These are phyloP conservation scores for Ariolimax columbianus DNA, from an alignment of 2,888 invertebrate species.

Conservation along the genomic window DNA sequence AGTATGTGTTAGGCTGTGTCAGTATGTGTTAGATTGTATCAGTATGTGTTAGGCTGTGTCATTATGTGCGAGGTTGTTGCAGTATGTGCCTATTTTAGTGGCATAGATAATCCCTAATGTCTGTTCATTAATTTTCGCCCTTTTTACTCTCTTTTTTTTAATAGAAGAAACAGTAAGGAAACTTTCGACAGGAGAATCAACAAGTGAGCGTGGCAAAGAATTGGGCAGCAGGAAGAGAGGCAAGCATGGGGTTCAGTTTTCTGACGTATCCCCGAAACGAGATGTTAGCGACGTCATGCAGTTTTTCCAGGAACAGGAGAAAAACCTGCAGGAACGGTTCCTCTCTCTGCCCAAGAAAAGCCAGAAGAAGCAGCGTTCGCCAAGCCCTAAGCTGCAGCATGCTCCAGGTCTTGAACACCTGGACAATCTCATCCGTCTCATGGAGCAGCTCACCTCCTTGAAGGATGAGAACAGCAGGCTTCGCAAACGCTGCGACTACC, in stretches of 20 bases:
- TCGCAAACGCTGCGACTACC: conserved; percentile 85
- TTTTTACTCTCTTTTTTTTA: not conserved
- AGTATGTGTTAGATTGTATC: too few relatives aligned
- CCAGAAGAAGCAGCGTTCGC: conserved; percentile 50
- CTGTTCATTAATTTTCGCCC: too few relatives aligned
- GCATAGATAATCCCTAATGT: too few relatives aligned
- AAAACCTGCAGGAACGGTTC: conserved; percentile 56
- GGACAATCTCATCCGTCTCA: conserved; percentile 86
- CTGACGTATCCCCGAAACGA: conserved; percentile 56
- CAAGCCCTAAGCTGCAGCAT: conserved; percentile 64
- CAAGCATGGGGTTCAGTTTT: conserved; percentile 56
- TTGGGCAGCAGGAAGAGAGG: conserved; percentile 11
- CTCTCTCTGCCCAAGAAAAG: conserved; percentile 47
- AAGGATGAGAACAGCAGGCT: conserved; percentile 86
- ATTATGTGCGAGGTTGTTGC: too few relatives aligned
- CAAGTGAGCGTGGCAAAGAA: conserved; percentile 42
- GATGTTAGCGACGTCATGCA: conserved; percentile 69
- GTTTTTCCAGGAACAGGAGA: conserved; percentile 66
- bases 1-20: too few relatives aligned
- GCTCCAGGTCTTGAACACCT: conserved; percentile 85
- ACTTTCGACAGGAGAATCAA: conserved; percentile 38
- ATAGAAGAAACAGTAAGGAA: conserved; percentile 25
- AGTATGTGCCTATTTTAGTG: too few relatives aligned
- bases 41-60: too few relatives aligned
- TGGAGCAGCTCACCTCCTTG: conserved; percentile 87